These are phyloP conservation scores for Drosophila sproati DNA, from an alignment of 1,140 invertebrate species.

Conservation along the genomic window DNA sequence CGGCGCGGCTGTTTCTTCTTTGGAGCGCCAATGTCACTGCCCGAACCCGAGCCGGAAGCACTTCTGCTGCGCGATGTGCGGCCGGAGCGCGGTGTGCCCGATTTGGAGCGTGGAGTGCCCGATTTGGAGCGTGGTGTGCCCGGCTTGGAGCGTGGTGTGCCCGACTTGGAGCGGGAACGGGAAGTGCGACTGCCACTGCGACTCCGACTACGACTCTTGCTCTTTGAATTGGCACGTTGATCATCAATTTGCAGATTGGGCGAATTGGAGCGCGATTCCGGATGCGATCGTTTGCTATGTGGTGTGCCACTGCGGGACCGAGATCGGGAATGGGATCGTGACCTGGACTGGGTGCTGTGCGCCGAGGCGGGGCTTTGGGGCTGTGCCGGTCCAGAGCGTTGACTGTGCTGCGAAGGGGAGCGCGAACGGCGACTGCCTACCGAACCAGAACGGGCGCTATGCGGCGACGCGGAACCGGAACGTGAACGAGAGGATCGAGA, in stretches of 20 bases:
- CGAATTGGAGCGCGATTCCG: slow-evolving; percentile 85
- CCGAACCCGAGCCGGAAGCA: slow-evolving; percentile 74
- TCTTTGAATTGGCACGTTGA: slow-evolving; percentile 85
- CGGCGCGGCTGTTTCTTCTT: slow-evolving; percentile 68
- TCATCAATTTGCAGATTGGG: slow-evolving; percentile 84
- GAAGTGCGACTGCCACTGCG: slow-evolving; percentile 52
- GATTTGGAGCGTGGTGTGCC: slow-evolving; percentile 37
- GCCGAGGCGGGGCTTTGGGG: slow-evolving; percentile 34
- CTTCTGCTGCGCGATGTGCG: slow-evolving; percentile 73
- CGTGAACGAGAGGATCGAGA: slow-evolving; percentile 23
- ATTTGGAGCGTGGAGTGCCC: slow-evolving; percentile 70
- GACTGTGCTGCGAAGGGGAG: slow-evolving; percentile 55
- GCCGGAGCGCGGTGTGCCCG: slow-evolving; percentile 55
- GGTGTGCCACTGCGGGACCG: slow-evolving; percentile 33
- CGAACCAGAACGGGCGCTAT: slow-evolving; percentile 44
- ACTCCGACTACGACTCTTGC: slow-evolving; percentile 58
- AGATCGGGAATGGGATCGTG: slow-evolving; percentile 45
- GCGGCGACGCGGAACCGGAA: slow-evolving; percentile 19
- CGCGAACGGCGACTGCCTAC: slow-evolving; percentile 30
- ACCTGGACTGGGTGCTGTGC: slow-evolving; percentile 26
- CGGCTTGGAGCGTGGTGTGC: slow-evolving; percentile 67
- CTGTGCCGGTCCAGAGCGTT: slow-evolving; percentile 33
- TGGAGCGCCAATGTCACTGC: slow-evolving; percentile 78
- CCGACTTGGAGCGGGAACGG: slow-evolving; percentile 29
- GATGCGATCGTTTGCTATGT: slow-evolving; percentile 35